Evolutionary conservation across 2,888 invertebrate genomes (phyloP), one percentile per base, ranked within the genome.

Genomic region (Fragum fragum): DNA sequence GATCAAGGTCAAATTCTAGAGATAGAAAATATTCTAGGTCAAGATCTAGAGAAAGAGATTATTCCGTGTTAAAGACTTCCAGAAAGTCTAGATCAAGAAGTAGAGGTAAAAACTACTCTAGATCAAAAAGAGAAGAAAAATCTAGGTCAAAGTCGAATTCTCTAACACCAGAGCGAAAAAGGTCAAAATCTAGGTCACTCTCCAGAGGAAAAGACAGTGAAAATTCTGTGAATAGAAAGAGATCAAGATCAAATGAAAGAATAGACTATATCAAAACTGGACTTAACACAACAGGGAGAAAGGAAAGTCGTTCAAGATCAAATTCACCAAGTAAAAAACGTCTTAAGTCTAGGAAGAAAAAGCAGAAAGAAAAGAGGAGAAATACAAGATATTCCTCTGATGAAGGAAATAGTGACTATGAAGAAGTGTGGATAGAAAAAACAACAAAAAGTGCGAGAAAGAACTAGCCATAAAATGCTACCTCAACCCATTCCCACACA

Each of bases 1-100:
- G 70, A 21, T 81, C 83, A 69, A 75, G 66, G 21, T 76, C 79
- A 42, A 77, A 76, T 7, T 72, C 73, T 36, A 39, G 66, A 42
- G 66, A 42, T 1, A 63, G 36, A 32, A 28, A 26, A 16, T 26
- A 59, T 59, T 9, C 23, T 26, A 1, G 32, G 5, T 61, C 61
- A 42, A 69, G 74, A 52, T 79, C 79, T 26, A 52, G 57, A 42
- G 57, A 72, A 1, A 36, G 32, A 28, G 11, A 59, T 3, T 23
- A 59, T 28, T 28, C 23, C 9, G n/a, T 7, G 18, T 55, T 21
- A n/a, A n/a, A n/a, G n/a, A 14, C 53, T 53, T 53, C 53, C 18
- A 53, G 53, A 53, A n/a, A n/a, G n/a, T n/a, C 52, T 26, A 32
- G 69, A 47, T 55, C 36, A 68, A 66, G 68, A 71, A 75, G 74